A percentile compares a stretch with the other conserved stretches of the same genome.
phyloP scores from a whole-genome alignment of 2,888 invertebrate genomes.

The Empis stercorea region DNA sequence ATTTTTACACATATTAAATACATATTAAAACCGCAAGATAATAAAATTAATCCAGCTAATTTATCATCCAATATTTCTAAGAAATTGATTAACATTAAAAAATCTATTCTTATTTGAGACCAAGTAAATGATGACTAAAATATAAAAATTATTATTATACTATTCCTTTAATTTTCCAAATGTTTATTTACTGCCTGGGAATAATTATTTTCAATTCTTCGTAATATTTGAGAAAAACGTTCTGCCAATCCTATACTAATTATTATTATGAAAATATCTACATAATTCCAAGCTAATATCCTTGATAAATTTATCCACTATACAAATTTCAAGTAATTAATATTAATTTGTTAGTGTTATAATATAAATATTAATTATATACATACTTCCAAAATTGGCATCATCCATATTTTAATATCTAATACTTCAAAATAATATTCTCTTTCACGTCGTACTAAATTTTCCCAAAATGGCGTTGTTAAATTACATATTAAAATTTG shows the following conservation, averaged over 20 bases:
- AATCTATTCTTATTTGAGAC: constrained; percentile 52
- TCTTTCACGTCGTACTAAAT: constrained; percentile 25
- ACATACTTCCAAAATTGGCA: no score
- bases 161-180: not conserved
- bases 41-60: constrained; percentile 47
- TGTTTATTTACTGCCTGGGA: constrained; percentile 31
- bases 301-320: constrained; percentile 35
- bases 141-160: constrained; percentile 5
- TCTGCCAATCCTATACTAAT: constrained; percentile 50
- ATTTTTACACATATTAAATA: constrained; percentile 63
- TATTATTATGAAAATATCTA: constrained; percentile 55
- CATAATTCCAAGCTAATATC: constrained; percentile 59
- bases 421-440: constrained; percentile 15
- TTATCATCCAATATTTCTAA: constrained; percentile 46
- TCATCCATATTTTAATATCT: no score
- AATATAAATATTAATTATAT: no score
- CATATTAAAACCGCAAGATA: constrained; percentile 56
- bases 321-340: constrained; percentile 13
- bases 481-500: constrained; percentile 28
- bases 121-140: constrained; percentile 36
- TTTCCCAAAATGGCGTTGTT: constrained; percentile 24
- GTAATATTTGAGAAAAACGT: constrained; percentile 49
- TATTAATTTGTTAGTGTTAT: no score
- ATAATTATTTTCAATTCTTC: constrained; percentile 35
- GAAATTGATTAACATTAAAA: constrained; percentile 46